These are phyloP conservation scores for Euproctis similis DNA, from an alignment of 2,888 invertebrate genomes.

Conservation along the genomic window DNA sequence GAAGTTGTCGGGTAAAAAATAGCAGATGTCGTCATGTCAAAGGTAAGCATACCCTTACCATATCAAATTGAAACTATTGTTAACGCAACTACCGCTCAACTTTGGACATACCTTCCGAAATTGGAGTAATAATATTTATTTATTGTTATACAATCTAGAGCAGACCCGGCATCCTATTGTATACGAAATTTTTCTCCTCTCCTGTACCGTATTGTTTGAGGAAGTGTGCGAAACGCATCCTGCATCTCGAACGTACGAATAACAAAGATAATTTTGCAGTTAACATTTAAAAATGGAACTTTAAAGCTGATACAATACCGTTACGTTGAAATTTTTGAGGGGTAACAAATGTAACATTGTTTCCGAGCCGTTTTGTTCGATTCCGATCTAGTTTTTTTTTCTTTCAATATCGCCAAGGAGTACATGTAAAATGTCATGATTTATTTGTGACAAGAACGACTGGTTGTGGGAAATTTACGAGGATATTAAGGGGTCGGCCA, in stretches of 20 bases:
- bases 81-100: slow-evolving; percentile 41
- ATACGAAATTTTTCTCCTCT: slow-evolving; percentile 24
- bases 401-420: slow-evolving; percentile 20
- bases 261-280: slow-evolving; percentile 2
- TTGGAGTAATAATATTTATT: slow-evolving; percentile 56
- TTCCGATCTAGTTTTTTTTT: slow-evolving; percentile 61
- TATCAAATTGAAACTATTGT: slow-evolving; percentile 50
- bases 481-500: slow-evolving; percentile 51
- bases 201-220: slow-evolving; percentile 42
- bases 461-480: slow-evolving; percentile 71
- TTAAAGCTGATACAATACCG: slow-evolving; percentile 7
- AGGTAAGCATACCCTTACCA: slow-evolving; percentile 35
- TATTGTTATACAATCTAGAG: slow-evolving; percentile 64
- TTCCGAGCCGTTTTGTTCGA: slow-evolving; percentile 24
- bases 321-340: slow-evolving; percentile 14
- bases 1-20: no score
- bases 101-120: slow-evolving; percentile 35
- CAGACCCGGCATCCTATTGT: slow-evolving; percentile 43
- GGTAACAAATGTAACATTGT: slow-evolving; percentile 17
- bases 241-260: slow-evolving; percentile 15
- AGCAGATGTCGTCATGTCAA: slow-evolving; percentile 45
- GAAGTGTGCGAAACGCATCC: slow-evolving; percentile 60
- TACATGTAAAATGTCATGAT: slow-evolving; percentile 58
- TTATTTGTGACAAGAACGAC: slow-evolving; percentile 68
- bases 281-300: slow-evolving; percentile 6